phyloP scores from a whole-genome alignment of 2,113 vertebrate genomes.

The Sylvicapra grimmia region DNA sequence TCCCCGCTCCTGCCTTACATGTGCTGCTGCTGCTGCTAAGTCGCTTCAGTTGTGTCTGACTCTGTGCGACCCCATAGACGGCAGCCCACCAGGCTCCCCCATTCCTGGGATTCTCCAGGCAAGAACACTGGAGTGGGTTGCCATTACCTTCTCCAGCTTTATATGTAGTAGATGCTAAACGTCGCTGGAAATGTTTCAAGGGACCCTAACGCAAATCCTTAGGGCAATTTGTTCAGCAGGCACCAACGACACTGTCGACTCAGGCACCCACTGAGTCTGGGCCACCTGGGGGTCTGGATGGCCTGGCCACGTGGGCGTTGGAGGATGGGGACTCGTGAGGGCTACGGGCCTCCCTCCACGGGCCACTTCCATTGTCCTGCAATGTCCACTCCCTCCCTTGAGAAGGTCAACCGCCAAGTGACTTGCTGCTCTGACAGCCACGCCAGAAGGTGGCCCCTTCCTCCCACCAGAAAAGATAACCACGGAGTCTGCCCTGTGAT shows the following conservation, averaged over 20 bases:
- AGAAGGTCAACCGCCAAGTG: not conserved
- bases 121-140: too few relatives aligned
- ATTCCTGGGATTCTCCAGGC: too few relatives aligned
- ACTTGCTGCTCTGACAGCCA: not conserved
- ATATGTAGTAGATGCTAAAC: not conserved
- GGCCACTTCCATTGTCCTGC: not conserved
- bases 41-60: too few relatives aligned
- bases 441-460: fast-evolving
- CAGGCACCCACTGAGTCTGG: not conserved
- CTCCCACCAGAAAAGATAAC: not conserved
- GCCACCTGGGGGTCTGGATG: not conserved
- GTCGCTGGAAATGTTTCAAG: not conserved
- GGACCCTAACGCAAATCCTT: not conserved
- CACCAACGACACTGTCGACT: not conserved
- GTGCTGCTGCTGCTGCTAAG: too few relatives aligned
- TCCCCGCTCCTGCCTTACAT: not conserved
- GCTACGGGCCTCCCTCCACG: not conserved
- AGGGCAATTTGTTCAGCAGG: not conserved
- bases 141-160: not conserved
- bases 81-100: too few relatives aligned
- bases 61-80: too few relatives aligned
- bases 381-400: not conserved
- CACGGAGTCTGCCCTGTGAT: not conserved
- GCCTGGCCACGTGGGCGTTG: fast-evolving
- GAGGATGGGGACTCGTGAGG: not conserved